Conservation (phyloP, 2,888 invertebrate species). For the Nesidiocoris tenuis region DNA sequence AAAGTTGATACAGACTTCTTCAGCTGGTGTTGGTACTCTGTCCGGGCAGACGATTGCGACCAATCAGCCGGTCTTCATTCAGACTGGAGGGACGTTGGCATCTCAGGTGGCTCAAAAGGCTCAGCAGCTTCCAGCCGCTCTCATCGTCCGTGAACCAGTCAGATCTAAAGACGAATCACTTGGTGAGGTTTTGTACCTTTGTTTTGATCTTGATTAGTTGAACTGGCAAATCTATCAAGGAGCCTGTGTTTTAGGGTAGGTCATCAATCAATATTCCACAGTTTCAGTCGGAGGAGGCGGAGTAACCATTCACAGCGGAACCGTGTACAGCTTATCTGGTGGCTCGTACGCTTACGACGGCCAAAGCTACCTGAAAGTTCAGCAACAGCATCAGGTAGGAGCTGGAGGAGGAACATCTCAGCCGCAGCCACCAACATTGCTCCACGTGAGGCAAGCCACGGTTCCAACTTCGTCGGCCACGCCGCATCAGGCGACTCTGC, state of each 20-base stretch:
- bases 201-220: background rate
- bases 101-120: slow-evolving; percentile 23
- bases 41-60: slow-evolving; percentile 8
- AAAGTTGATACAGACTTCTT: background rate
- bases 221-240: background rate
- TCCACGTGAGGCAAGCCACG: slow-evolving; percentile 4
- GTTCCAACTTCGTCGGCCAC: background rate
- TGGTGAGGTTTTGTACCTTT: background rate
- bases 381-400: slow-evolving; percentile 21
- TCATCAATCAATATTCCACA: no score
- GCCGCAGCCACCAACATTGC: slow-evolving; percentile 3
- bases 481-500: background rate
- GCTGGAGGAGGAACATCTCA: background rate
- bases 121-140: slow-evolving; percentile 30
- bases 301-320: slow-evolving; percentile 22
- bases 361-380: slow-evolving; percentile 18
- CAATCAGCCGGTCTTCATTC: slow-evolving; percentile 31
- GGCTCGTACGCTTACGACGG: slow-evolving; percentile 36
- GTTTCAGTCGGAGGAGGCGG: slow-evolving; percentile 5
- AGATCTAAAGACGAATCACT: slow-evolving; percentile 20
- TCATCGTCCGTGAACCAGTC: slow-evolving; percentile 29
- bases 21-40: background rate
- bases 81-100: slow-evolving; percentile 21
- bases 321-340: slow-evolving; percentile 34
- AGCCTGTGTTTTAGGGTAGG: background rate